Evolutionary conservation across 2,797 vertebrate species (phyloP), one percentile per base, ranked within the genome.

Genomic region (Enteromius trimaculatus): DNA sequence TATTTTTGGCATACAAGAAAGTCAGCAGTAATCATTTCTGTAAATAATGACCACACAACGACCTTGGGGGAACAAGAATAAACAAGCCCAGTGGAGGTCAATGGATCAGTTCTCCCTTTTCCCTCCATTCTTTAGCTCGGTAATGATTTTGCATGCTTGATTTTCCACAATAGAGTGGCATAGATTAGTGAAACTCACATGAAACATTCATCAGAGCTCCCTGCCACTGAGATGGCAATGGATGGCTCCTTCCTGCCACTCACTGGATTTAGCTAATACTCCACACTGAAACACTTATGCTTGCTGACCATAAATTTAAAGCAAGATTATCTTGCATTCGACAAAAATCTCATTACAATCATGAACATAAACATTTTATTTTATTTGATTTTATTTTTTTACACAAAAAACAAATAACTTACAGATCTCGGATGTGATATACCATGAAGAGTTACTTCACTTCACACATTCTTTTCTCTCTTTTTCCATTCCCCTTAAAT

Each of bases 191-290:
- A 84, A 84, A 82, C 75, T 80, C 86, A 83, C 82, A 83, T 84
- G 81, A 86, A 88, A 88, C 85, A 88, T 89, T 88, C 77, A 89
- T 88, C 88, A 88, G 84, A 75, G 71, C 81, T 85, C 77, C 77
- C 53, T 58, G 70, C 64, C 80, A 77, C 66, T 72, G 47, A 21
- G 76, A 74, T 29, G 60, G 42, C 86, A 86, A 86, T 85, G 71
- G 83, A 89, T 87, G 65, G 65, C 69, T 81, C 80, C 71, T 81
- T 85, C 75, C 55, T 76, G 64, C 51, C 68, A 58, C 23, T 81
- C 78, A 84, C 76, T 81, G 71, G 76, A 77, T 85, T 79, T 79
- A 68, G 77, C 68, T 87, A 79, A 81, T 64, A 64, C 60, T 64
- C 47, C n/a, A 31, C 75, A 87, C 55, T 77, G 51, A 84, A 77